Percentiles rank a stretch among this genome's conserved stretches.
Evolutionary conservation across 2,113 vertebrate species (phyloP).

Genomic region (Oryzias woworae): DNA sequence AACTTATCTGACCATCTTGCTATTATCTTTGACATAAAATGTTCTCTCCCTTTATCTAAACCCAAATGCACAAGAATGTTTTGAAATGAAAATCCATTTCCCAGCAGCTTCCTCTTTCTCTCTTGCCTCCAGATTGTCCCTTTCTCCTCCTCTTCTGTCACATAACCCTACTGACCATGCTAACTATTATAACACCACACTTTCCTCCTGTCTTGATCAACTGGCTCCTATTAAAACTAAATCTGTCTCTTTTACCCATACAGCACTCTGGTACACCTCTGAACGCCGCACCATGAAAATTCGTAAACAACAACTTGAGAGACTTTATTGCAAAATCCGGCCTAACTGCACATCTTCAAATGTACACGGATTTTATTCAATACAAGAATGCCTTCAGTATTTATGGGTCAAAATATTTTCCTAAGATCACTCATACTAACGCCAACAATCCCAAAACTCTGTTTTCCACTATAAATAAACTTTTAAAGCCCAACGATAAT

Average conservation of each 20-base stretch:
- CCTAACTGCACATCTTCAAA: background rate
- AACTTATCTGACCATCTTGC: background rate
- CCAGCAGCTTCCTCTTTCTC: too few relatives aligned
- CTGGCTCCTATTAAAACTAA: constrained; percentile 1
- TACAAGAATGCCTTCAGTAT: too few relatives aligned
- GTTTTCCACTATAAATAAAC: too few relatives aligned
- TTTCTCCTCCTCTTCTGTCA: too few relatives aligned
- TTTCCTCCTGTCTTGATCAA: background rate
- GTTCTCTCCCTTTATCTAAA: too few relatives aligned
- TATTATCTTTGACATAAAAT: background rate
- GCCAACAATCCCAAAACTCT: too few relatives aligned
- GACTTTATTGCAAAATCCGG: background rate
- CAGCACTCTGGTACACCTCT: background rate
- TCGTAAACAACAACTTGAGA: background rate
- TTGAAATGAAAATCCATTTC: too few relatives aligned
- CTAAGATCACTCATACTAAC: too few relatives aligned
- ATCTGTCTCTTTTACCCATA: background rate
- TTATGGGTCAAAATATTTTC: too few relatives aligned
- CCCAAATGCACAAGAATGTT: too few relatives aligned
- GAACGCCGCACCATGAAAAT: background rate
- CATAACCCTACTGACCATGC: background rate
- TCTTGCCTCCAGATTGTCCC: background rate
- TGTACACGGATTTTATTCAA: too few relatives aligned
- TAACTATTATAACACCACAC: background rate
- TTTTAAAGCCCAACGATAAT: too few relatives aligned